Percentiles rank a stretch among this genome's conserved stretches.
These are phyloP conservation scores for Alethe diademata DNA, from an alignment of 2,113 vertebrate species.

Conservation along the genomic window DNA sequence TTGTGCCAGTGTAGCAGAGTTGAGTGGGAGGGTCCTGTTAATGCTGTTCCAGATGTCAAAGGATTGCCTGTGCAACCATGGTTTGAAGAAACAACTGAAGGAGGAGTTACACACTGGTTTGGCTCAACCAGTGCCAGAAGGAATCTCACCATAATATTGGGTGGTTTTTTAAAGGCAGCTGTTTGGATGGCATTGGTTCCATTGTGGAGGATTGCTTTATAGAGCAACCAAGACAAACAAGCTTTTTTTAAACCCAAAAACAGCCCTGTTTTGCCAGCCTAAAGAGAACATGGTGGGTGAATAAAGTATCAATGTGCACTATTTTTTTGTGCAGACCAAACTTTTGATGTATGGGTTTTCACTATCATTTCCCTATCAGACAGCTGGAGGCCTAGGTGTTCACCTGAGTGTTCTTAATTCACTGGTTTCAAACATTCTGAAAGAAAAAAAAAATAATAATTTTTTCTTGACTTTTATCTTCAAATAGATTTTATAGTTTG, in stretches of 20 bases:
- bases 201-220: not conserved
- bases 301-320: not conserved
- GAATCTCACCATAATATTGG: not conserved
- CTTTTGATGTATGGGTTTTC: not conserved
- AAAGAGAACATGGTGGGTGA: not conserved
- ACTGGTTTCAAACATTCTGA: not conserved
- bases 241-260: not conserved
- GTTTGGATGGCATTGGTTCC: not conserved
- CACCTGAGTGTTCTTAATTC: not conserved
- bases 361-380: not conserved
- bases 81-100: slow-evolving; percentile 7
- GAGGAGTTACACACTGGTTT: not conserved
- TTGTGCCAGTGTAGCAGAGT: not conserved
- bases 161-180: not conserved
- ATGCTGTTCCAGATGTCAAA: not conserved
- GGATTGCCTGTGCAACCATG: not conserved
- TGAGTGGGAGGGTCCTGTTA: not conserved
- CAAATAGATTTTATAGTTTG: not conserved
- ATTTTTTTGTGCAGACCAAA: not conserved
- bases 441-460: not conserved
- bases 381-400: not conserved
- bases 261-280: not conserved
- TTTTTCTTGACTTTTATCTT: not conserved
- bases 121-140: not conserved
- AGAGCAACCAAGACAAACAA: not conserved